These are phyloP conservation scores for Tenthredo amoena DNA, from an alignment of 2,888 invertebrate species.

Conservation along the genomic window DNA sequence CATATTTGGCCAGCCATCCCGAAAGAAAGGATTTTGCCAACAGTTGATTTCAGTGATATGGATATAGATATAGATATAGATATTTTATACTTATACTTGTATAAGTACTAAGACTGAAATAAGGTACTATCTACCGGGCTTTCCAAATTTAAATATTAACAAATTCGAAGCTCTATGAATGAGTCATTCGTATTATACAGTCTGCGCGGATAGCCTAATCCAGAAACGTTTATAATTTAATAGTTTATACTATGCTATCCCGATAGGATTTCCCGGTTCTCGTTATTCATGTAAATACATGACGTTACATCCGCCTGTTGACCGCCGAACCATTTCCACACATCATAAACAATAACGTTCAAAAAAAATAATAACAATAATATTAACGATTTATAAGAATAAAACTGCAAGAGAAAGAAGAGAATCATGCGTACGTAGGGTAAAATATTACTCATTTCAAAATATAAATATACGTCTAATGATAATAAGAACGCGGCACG, in stretches of 20 bases:
- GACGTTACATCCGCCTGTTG: slow-evolving; percentile 16
- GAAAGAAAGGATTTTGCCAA: slow-evolving; percentile 65
- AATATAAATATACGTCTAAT: background rate
- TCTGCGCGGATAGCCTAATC: background rate
- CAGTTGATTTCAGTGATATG: slow-evolving; percentile 49
- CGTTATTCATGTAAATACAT: background rate
- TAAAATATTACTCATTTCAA: background rate
- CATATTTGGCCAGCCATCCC: slow-evolving; percentile 76
- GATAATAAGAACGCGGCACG: background rate
- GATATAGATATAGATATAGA: background rate
- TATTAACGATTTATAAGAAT: background rate
- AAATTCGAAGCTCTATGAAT: background rate
- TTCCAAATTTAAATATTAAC: slow-evolving; percentile 39
- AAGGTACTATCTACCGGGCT: background rate
- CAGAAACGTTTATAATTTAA: slow-evolving; percentile 22
- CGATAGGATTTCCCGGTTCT: background rate
- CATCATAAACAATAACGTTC: slow-evolving; percentile 27
- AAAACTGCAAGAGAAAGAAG: background rate
- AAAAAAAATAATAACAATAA: background rate
- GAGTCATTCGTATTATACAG: slow-evolving; percentile 15
- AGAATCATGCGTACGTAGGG: background rate
- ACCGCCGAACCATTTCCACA: background rate
- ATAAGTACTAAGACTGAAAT: background rate
- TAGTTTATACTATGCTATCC: background rate
- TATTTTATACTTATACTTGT: background rate